Evolutionary conservation across 2,888 invertebrate species (phyloP).

Genomic region (Maniola hyperantus): DNA sequence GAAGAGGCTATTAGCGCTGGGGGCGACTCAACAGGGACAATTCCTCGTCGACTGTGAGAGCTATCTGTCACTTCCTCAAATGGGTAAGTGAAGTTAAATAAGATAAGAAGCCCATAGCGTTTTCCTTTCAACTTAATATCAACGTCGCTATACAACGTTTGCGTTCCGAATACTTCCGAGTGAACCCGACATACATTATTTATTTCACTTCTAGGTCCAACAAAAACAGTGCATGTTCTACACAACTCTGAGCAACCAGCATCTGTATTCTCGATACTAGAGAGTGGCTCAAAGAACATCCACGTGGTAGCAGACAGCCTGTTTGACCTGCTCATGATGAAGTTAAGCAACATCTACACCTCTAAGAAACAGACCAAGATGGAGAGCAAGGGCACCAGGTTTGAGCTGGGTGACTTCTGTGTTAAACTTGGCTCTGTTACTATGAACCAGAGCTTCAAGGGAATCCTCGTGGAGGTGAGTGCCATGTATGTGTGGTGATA

Average conservation of each 20-base stretch:
- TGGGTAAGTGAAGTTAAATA: slow-evolving; percentile 68
- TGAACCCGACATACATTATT: no score
- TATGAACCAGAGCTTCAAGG: slow-evolving; percentile 96
- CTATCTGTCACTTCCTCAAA: slow-evolving; percentile 89
- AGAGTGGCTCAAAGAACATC: slow-evolving; percentile 92
- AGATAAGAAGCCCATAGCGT: neutral
- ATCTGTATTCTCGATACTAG: slow-evolving; percentile 95
- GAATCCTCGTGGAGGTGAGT: slow-evolving; percentile 93
- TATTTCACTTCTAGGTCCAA: slow-evolving; percentile 81
- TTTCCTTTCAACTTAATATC: no score
- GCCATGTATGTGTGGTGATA: no score
- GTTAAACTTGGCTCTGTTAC: slow-evolving; percentile 96
- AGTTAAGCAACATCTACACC: slow-evolving; percentile 93
- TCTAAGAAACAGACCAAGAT: slow-evolving; percentile 95
- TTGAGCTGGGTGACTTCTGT: slow-evolving; percentile 95
- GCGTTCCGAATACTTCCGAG: no score
- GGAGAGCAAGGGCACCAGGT: slow-evolving; percentile 94
- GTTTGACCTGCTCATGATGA: slow-evolving; percentile 95
- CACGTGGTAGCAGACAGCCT: slow-evolving; percentile 95
- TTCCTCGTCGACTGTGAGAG: slow-evolving; percentile 98
- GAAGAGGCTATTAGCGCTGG: slow-evolving; percentile 92
- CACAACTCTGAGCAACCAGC: slow-evolving; percentile 98
- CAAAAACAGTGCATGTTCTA: slow-evolving; percentile 94
- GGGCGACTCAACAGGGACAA: slow-evolving; percentile 93
- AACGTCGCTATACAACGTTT: no score